Evolutionary conservation across 35 echinoderm and acorn worm species (phyloP), one percentile per base, ranked within the genome.

Genomic region (Eucidaris tribuloides): DNA sequence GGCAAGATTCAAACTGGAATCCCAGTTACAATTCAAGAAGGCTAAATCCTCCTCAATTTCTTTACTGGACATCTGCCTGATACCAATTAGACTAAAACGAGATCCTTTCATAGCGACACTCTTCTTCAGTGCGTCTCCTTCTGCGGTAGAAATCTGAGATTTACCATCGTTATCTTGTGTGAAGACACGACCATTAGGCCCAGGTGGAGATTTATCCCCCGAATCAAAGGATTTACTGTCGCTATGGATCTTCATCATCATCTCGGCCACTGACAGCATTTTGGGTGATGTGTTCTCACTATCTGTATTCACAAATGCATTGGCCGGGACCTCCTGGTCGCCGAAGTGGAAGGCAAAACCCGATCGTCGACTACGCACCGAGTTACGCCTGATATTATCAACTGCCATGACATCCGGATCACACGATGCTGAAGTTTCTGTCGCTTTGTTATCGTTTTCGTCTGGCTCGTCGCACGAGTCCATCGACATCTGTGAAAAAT

Each of bases 231-330:
- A 17, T 19, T 40, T 40, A 29, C 74, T 92, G 2, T 87, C 90
- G 15, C 71, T 40, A 50, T 63, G 28, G 1, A 94, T 66, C 82
- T 94, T 94, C 74, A 94, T 38, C 87, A 94, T 94, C 86, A 94
- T 83, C n/a, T 90, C 87, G 0, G 82, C 61, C 20, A 94, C 74
- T 34, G 82, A 59, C 33, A 89, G 72, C 87, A 94, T 85, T 37
- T 94, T 94, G 20, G 92, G 62, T 7, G 34, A 30, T 11, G 37
- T 7, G 27, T 1, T 33, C 15, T 25, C 45, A 18, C 19, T 15
- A 7, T 29, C 36, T 38, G 65, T 49, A 22, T 52, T 86, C 0
- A 46, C 50, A 38, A 77, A 77, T 11, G 84, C 66, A 61, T 76
- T 60, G 2, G 65, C 43, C 34, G 66, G 66, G 15, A 76, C 49